Base-by-base conservation (phyloP, 2,113 vertebrate species). In the Crocuta crocuta region DNA sequence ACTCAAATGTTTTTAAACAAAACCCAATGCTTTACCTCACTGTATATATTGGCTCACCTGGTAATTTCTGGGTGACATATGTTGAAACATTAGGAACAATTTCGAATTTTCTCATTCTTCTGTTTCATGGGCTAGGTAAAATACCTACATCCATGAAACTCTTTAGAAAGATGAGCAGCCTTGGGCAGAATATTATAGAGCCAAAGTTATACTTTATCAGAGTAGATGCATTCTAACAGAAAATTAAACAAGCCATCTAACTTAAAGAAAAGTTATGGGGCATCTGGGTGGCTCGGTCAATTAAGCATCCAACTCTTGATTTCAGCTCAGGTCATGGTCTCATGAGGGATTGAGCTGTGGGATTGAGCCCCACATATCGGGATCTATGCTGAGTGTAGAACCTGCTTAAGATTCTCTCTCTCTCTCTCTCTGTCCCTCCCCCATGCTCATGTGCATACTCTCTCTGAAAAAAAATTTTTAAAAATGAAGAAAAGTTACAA, bases 81-180 rank as follows among this genome's bases (percentile, higher is more conserved):
- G 21, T 16, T 66, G 11, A 85, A 84, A 76, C 5, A 48, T 50
- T 45, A 31, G 5, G 12, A 92, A 68, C 10, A 74, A 74, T 53
- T 92, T 66, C 68, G 31, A 94, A 81, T 81, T 90, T 95, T 95
- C 39, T 90, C 33, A 74, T 65, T 78, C 31, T 89, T 89, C n/a
- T 83, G 10, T 68, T 45, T 35, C n/a, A 65, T 26, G 2, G 7
- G 7, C 21, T 84, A 73, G 35, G 48, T 86, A 90, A 91, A 93
- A 53, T 4, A 91, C 10, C 35, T 15, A 45, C 35, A 50, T 70
- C 43, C 50, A 10, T 85, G 65, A 15, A 73, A 85, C 70, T 71
- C 63, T 88, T 94, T 58, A 92, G 43, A 19, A 74, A 88, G 70
- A 84, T 96, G 43, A 48, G 13, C 53, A 70, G 53, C 15, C 35